Conservation (phyloP, 30 jellyfish, hydroid and myxozoan species). For the Euphysa ruthae region DNA sequence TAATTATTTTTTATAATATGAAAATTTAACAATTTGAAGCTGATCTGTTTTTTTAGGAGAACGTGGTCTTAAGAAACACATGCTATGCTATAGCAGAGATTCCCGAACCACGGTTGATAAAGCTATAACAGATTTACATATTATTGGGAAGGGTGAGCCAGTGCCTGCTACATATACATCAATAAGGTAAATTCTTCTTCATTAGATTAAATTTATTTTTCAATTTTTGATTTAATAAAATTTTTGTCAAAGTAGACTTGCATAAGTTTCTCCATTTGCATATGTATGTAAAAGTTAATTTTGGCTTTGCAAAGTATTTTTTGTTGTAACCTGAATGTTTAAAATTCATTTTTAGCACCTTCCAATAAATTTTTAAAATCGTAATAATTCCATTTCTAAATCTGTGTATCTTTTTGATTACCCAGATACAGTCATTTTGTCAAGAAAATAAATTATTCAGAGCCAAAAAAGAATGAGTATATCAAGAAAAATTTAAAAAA, state of each 20-base stretch:
- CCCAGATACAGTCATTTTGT: no score
- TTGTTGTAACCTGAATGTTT: no score
- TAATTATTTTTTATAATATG: not conserved
- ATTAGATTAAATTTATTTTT: not conserved
- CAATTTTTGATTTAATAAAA: not conserved
- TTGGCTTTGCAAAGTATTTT: no score
- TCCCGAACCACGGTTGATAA: constrained; percentile 22
- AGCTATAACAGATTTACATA: constrained; percentile 64
- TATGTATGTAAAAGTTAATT: no score
- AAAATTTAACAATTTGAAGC: not conserved
- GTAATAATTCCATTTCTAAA: no score
- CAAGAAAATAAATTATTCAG: no score
- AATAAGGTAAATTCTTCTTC: constrained; percentile 35
- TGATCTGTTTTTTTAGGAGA: constrained; percentile 40
- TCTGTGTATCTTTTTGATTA: no score
- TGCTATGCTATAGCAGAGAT: constrained; percentile 50
- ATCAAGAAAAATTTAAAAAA: no score
- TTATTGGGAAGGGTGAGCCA: constrained; percentile 66
- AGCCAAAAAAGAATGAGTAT: no score
- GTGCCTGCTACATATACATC: constrained; percentile 56
- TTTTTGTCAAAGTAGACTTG: not conserved
- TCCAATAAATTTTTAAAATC: no score
- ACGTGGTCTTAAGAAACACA: constrained; percentile 60
- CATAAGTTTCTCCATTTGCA: not conserved
- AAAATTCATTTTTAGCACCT: no score